Conservation (phyloP, 2,888 invertebrate species). For the Mesorhabditis belari region DNA sequence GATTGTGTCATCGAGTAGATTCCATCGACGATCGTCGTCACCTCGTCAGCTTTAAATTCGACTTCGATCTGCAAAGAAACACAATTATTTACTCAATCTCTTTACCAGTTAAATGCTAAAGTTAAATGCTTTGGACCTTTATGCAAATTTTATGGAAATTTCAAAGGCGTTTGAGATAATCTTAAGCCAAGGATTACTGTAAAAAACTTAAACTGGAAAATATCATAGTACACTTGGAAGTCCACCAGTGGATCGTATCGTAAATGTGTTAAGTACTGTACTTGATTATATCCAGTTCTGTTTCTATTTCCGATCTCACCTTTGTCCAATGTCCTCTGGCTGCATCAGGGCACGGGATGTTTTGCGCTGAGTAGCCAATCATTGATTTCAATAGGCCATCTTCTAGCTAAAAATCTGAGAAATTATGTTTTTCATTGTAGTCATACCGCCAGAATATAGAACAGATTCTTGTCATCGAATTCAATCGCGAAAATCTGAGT, state of each 20-base stretch:
- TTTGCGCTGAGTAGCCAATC: slow-evolving; percentile 27
- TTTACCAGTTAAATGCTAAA: slow-evolving; percentile 1
- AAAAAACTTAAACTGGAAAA: no score
- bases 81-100: not conserved
- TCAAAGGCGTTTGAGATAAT: no score
- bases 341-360: slow-evolving; percentile 22
- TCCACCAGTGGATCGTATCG: no score
- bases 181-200: no score
- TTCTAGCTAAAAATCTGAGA: slow-evolving; percentile 35
- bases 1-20: slow-evolving; percentile 21
- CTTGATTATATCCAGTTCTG: no score
- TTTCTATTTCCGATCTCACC: not conserved
- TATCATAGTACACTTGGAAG: no score
- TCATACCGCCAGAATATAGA: slow-evolving; percentile 29
- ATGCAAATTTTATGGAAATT: no score
- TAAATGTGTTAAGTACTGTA: no score
- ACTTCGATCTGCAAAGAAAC: slow-evolving; percentile 32
- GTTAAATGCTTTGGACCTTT: no score
- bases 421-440: not conserved
- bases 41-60: slow-evolving; percentile 29
- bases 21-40: slow-evolving; percentile 37
- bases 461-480: slow-evolving; percentile 36
- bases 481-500: slow-evolving; percentile 44
- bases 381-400: slow-evolving; percentile 28
- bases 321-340: slow-evolving; percentile 24